Conservation (phyloP, 1,140 invertebrate genomes). For the Limonius californicus region DNA sequence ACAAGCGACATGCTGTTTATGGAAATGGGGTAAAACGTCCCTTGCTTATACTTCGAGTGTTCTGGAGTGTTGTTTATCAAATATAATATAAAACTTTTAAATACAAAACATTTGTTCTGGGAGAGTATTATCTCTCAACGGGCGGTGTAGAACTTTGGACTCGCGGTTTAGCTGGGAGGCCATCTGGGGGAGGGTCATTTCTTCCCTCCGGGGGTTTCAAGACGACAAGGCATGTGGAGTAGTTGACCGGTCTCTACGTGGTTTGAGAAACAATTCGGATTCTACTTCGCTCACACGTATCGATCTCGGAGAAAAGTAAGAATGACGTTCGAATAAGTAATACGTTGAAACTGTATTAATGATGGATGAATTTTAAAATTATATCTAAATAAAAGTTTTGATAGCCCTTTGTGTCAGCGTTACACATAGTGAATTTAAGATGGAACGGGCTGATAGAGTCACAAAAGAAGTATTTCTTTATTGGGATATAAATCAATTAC, state of each 20-base stretch:
- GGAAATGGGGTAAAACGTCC: too few species aligned
- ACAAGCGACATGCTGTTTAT: too few species aligned
- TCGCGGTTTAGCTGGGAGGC: neutral
- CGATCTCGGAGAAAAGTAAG: neutral
- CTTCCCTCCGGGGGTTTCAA: neutral
- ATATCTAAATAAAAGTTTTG: too few species aligned
- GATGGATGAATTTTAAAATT: too few species aligned
- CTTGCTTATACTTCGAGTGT: too few species aligned
- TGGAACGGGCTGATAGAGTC: too few species aligned
- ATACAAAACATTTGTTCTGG: neutral
- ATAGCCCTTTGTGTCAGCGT: too few species aligned
- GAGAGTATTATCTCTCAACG: neutral
- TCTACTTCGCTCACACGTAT: neutral
- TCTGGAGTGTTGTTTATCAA: too few species aligned
- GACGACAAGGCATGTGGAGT: neutral
- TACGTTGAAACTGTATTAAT: too few species aligned
- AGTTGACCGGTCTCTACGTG: neutral
- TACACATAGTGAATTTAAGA: too few species aligned
- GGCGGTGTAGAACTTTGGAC: neutral
- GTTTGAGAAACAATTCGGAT: neutral
- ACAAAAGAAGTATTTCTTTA: too few species aligned
- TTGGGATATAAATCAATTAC: too few species aligned
- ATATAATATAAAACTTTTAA: neutral
- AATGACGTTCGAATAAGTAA: neutral
- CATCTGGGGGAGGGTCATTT: slow-evolving; percentile 1